Evolutionary conservation across 2,888 invertebrate species (phyloP).

Genomic region (Teinopalpus imperialis): DNA sequence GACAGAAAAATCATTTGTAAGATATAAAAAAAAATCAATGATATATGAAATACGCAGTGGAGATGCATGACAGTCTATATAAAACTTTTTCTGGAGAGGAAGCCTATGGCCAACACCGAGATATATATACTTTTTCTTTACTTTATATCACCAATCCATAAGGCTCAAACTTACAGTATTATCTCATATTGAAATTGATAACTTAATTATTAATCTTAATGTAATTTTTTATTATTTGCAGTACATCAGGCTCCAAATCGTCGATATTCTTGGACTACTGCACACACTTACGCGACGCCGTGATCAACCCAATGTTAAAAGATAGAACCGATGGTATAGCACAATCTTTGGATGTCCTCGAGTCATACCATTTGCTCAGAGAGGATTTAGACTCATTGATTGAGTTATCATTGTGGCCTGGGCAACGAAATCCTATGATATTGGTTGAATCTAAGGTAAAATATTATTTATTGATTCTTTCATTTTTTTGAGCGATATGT

Average conservation of each 20-base stretch:
- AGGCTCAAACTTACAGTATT: no score
- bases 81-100: no score
- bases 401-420: constrained; percentile 94
- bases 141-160: no score
- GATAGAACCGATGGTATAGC: constrained; percentile 87
- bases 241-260: constrained; percentile 90
- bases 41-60: no score
- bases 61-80: no score
- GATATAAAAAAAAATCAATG: no score
- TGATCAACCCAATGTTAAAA: constrained; percentile 88
- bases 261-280: constrained; percentile 95
- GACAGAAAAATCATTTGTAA: no score
- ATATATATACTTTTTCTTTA: no score
- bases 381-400: constrained; percentile 96
- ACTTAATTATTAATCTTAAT: no score
- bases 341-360: constrained; percentile 87
- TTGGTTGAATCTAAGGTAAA: constrained; percentile 87
- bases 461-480: neutral
- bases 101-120: no score
- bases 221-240: no score
- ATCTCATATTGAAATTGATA: no score
- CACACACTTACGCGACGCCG: constrained; percentile 87
- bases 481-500: neutral
- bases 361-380: constrained; percentile 91
- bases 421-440: constrained; percentile 88